phyloP scores from a whole-genome alignment of 2,797 vertebrate genomes.

The Menidia menidia region DNA sequence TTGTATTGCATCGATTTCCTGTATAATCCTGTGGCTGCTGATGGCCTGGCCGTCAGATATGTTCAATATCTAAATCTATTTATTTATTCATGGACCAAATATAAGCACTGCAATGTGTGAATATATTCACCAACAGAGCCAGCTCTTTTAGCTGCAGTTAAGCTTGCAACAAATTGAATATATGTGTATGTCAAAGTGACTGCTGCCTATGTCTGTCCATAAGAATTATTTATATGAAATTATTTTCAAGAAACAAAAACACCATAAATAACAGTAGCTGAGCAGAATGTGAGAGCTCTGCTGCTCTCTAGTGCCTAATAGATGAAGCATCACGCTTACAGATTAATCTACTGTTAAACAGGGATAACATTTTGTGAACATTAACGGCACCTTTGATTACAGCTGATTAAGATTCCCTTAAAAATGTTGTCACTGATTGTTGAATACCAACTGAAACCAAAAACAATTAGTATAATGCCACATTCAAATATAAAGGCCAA shows the following conservation, averaged over 20 bases:
- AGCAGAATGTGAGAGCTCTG: slow-evolving; percentile 20
- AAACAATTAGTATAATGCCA: neutral
- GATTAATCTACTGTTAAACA: slow-evolving; percentile 1
- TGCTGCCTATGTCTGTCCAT: neutral
- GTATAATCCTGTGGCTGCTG: slow-evolving; percentile 69
- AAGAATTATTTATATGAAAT: neutral
- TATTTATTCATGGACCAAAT: neutral
- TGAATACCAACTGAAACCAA: neutral
- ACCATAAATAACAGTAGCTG: slow-evolving; percentile 2
- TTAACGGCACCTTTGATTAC: slow-evolving; percentile 3
- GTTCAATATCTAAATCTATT: neutral
- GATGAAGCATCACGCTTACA: neutral
- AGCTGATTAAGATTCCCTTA: slow-evolving; percentile 3
- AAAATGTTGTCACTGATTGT: neutral
- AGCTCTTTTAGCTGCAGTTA: neutral
- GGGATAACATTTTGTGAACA: slow-evolving; percentile 28
- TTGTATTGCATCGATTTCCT: slow-evolving; percentile 82
- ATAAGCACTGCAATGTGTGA: neutral
- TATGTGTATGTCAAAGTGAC: neutral
- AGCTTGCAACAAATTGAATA: neutral
- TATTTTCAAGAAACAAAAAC: neutral
- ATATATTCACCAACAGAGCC: neutral
- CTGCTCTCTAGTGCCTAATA: slow-evolving; percentile 54
- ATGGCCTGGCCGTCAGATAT: slow-evolving; percentile 50
- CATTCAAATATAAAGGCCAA: neutral